Base-by-base conservation (phyloP, 2,797 vertebrate species). In the Gymnoscopelus microlampas region DNA sequence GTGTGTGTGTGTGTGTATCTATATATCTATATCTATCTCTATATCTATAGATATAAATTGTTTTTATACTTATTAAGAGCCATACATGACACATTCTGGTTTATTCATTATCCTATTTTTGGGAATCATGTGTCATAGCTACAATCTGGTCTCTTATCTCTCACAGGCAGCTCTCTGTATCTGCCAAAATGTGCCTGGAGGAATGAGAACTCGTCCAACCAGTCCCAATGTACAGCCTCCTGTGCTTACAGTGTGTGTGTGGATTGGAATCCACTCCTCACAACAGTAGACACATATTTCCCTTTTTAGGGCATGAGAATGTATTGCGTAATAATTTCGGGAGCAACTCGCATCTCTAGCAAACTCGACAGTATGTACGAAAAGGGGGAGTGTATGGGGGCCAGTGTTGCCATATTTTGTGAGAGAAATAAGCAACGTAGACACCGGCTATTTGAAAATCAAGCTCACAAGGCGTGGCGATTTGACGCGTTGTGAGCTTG, bases 281-380 rank as follows among this genome's bases (percentile, higher is more conserved):
- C 78, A 64, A 87, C 83, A 71, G 80, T 50, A 77, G 82, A 83
- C 84, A 80, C 84, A 89, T 84, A 82, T 89, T 96, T 92, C 88
- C 96, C 96, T 95, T 96, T 95, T 96, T 93, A 93, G 96, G 95
- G 90, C 93, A 95, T 91, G 81, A 91, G 92, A 90, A 89, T 92
- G 87, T 85, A 93, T 95, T 93, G 95, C 95, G 95, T 95, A 92
- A 94, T 95, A 92, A 94, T 91, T 84, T 78, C 66, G 89, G 85
- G 87, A 92, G 85, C 88, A 44, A 71, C 89, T 89, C 73, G 62
- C 85, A 78, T 87, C 86, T 89, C 89, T 5, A 70, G 77, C 87
- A 81, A 89, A 89, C 84, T 65, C 79, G 63, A 71, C 81, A 39
- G 35, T 24, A 64, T 73, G 78, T 53, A 19, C 8, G 6, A 61